Base-by-base conservation (phyloP, 2,113 vertebrate species). In the Turdus rufiventris region DNA sequence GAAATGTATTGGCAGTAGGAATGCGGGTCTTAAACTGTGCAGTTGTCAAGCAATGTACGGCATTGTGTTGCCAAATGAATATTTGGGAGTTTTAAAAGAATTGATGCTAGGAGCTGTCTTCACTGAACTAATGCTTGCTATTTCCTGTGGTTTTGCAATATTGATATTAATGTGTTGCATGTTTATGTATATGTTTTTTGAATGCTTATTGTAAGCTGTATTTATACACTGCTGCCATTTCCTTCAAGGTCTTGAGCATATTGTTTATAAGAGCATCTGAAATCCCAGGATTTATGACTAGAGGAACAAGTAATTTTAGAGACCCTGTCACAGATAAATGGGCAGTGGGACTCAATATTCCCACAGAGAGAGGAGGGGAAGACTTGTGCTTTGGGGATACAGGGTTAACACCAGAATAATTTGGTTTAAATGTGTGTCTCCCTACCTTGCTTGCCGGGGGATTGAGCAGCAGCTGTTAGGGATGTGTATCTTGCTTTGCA, bases 21-120 rank as follows among this genome's bases (percentile, higher is more conserved):
- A 21, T 10, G n/a, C 20, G 18, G 34, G 29, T 68, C 66, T 68
- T 43, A 57, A 57, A 31, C 45, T 1, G 1, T 21, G 77, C 50
- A 24, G 31, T 48, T 66, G 40, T 88, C 18, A 24, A 48, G n/a
- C 1, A 0, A 2, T 0, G 7, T 31, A 10, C 0, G 0, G 34
- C 31, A 16, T 10, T 42, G 28, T 26, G 0, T 63, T 85, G 45
- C 62, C 38, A 75, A 51, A 82, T 18, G 7, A 72, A 34, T 89
- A 74, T 91, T 79, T 89, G 80, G 61, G 33, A 38, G 45, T 23
- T 93, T 78, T 34, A 65, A 72, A 79, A 91, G 77, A 82, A 68
- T 45, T 78, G 87, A 65, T 61, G 71, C n/a, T 84, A 38, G 89
- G 89, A 89, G 56, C 70, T 82, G 71, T 79, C 85, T 72, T 72